Conservation (phyloP, 1,140 invertebrate species). For the Habropoda laboriosa region DNA sequence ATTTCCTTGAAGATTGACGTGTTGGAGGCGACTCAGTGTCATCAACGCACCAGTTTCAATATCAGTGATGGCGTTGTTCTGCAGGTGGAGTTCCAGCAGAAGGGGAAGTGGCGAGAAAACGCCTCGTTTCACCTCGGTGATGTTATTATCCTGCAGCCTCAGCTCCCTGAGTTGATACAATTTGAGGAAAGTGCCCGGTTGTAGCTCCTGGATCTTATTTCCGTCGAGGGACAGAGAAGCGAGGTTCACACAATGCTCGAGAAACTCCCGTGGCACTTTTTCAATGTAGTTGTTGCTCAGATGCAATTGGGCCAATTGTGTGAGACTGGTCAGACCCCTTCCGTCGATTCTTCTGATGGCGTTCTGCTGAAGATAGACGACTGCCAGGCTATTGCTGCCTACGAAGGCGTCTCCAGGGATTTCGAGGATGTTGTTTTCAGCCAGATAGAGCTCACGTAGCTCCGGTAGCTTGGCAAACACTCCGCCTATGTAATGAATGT, state of each 20-base stretch:
- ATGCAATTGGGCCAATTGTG: constrained; percentile 91
- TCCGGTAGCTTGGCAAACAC: constrained; percentile 90
- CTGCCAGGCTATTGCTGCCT: constrained; percentile 88
- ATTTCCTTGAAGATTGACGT: constrained; percentile 94
- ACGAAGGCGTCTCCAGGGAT: constrained; percentile 91
- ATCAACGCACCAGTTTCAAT: constrained; percentile 93
- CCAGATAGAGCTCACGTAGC: constrained; percentile 91
- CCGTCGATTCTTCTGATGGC: constrained; percentile 89
- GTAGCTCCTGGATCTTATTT: constrained; percentile 92
- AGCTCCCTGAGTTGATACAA: constrained; percentile 89
- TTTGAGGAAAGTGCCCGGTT: constrained; percentile 90
- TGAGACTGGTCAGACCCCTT: constrained; percentile 87
- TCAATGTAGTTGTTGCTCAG: constrained; percentile 93
- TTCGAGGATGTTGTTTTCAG: constrained; percentile 94
- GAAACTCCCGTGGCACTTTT: constrained; percentile 87
- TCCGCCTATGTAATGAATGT: constrained; percentile 91
- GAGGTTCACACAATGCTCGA: constrained; percentile 88
- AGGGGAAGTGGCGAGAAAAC: constrained; percentile 91
- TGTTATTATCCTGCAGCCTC: constrained; percentile 92
- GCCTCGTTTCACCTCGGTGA: constrained; percentile 87
- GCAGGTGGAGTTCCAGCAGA: constrained; percentile 91
- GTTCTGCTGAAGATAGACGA: constrained; percentile 94
- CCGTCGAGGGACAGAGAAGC: constrained; percentile 94
- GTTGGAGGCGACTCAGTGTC: constrained; percentile 91
- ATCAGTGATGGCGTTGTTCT: constrained; percentile 91